A percentile compares a stretch with the other conserved stretches of the same genome.
These are phyloP conservation scores for Muntiacus reevesi DNA, from an alignment of 2,113 vertebrate genomes.

Conservation along the genomic window DNA sequence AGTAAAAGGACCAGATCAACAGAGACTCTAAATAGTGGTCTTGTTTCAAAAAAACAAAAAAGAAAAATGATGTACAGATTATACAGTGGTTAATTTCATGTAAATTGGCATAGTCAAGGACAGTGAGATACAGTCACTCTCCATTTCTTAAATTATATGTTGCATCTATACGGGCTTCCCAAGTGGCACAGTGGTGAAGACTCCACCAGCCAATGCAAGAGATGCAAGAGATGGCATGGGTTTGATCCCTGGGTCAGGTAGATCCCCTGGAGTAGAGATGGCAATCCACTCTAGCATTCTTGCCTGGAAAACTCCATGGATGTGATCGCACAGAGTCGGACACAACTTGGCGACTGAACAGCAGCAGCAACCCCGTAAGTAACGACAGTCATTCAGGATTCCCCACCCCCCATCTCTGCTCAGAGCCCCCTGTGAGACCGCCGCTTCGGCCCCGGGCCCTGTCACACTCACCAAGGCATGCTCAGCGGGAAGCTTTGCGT, in stretches of 20 bases:
- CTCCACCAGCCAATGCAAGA: rapidly evolving
- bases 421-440: rapidly evolving
- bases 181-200: not conserved
- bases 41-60: not conserved
- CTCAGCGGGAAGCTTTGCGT: rapidly evolving
- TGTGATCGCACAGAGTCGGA: not conserved
- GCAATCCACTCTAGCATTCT: not conserved
- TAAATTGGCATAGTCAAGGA: not conserved
- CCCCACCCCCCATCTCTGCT: rapidly evolving
- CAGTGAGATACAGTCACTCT: not conserved
- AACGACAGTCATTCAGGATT: rapidly evolving
- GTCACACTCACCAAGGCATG: rapidly evolving
- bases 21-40: not conserved
- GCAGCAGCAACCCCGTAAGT: not conserved
- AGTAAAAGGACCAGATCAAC: not conserved
- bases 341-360: not conserved
- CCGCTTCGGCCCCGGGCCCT: rapidly evolving
- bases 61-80: not conserved
- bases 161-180: not conserved
- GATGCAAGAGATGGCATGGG: not conserved
- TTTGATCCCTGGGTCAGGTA: not conserved
- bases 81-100: not conserved
- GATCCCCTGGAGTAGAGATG: not conserved
- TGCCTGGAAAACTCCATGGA: not conserved
- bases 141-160: not conserved